phyloP scores from a whole-genome alignment of 2,113 vertebrate genomes.

The Microtus richardsoni region DNA sequence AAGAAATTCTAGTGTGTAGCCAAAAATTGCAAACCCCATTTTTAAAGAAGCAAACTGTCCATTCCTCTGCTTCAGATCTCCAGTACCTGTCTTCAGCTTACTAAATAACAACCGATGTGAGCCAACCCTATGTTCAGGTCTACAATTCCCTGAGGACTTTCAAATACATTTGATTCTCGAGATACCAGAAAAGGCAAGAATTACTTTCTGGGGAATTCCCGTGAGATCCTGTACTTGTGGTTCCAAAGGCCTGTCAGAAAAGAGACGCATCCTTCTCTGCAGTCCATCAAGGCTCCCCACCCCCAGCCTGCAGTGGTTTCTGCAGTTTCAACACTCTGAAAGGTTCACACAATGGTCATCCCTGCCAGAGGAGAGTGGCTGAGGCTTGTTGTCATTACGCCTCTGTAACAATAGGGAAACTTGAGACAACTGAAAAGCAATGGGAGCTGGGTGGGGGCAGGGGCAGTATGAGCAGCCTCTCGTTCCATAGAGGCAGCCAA shows the following conservation, averaged over 20 bases:
- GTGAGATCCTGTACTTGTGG: not conserved
- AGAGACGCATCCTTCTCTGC: not conserved
- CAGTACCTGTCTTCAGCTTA: not conserved
- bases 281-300: not conserved
- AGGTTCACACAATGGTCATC: conserved; percentile 49
- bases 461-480: conserved; percentile 13
- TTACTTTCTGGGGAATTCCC: not conserved
- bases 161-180: not conserved
- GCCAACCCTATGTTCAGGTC: not conserved
- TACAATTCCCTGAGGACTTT: not conserved
- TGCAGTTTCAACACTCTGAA: conserved; percentile 46
- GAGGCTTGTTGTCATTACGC: not conserved
- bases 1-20: not conserved
- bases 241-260: not conserved
- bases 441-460: no score
- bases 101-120: not conserved
- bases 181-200: not conserved
- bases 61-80: not conserved
- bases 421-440: conserved; percentile 48
- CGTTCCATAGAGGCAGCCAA: conserved; percentile 19
- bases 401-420: conserved; percentile 60
- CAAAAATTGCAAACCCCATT: not conserved
- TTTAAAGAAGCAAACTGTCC: not conserved
- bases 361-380: conserved; percentile 1
- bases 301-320: not conserved